Evolutionary conservation across 2,888 invertebrate genomes (phyloP), one percentile per base, ranked within the genome.

Genomic region (Agriotes lineatus): DNA sequence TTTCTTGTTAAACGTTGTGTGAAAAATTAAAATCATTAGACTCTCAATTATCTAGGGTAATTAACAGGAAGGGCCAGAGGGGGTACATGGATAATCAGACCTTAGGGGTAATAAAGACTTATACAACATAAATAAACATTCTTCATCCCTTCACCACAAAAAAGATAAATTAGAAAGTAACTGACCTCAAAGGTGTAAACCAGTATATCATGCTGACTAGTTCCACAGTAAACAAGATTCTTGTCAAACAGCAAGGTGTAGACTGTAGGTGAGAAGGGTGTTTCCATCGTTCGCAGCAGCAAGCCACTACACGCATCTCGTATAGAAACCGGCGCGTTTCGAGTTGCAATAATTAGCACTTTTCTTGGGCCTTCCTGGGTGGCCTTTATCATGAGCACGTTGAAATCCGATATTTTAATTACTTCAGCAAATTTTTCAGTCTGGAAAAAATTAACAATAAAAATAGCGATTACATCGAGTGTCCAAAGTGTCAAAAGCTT

Each of bases 131-230:
- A n/a, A 25, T 25, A 25, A 3, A 25, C 7, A 7, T 70, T n/a
- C n/a, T n/a, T n/a, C n/a, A n/a, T n/a, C n/a, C n/a, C n/a, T n/a
- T n/a, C n/a, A n/a, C n/a, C n/a, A n/a, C n/a, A n/a, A n/a, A n/a
- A n/a, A n/a, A n/a, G n/a, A n/a, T n/a, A n/a, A n/a, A n/a, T n/a
- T n/a, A n/a, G n/a, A n/a, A n/a, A n/a, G n/a, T n/a, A 35, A 88
- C 90, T 88, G 78, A 93, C 94, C 75, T 89, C 86, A 84, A 93
- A 93, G 82, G 92, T 91, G 80, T 90, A 91, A n/a, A 90, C 90
- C 68, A 90, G 88, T 80, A 94, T 90, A 76, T 90, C 89, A 71
- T 90, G 89, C 72, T 87, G 89, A 77, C 90, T 91, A 0, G 93
- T 93, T 4, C 93, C 93, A 76, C 93, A 93, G 81, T 90, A 93